Evolutionary conservation across 2,797 vertebrate species (phyloP).

Genomic region (Siniperca scherzeri): DNA sequence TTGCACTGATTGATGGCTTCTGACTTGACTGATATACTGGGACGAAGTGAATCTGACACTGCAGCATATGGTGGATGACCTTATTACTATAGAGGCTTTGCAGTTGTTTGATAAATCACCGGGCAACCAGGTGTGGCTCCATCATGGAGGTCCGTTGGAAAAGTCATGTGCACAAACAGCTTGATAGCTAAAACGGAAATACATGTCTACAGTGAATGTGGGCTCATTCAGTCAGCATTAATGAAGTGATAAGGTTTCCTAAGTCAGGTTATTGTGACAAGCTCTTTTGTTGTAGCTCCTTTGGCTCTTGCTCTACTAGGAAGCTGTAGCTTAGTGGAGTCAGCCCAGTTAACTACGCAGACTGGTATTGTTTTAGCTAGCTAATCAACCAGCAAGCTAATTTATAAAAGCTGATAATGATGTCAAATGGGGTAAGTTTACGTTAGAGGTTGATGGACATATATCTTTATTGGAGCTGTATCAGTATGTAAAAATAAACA

Average conservation of each 20-base stretch:
- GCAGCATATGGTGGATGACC: conserved; percentile 21
- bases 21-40: conserved; percentile 18
- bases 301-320: neutral
- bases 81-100: conserved; percentile 19
- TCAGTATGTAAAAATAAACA: neutral
- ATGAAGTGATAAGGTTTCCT: conserved; percentile 27
- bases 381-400: neutral
- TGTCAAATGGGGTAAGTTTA: neutral
- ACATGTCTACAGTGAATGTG: neutral
- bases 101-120: conserved; percentile 32
- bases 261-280: conserved; percentile 10
- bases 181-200: neutral
- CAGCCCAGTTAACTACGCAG: neutral
- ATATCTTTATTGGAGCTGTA: neutral
- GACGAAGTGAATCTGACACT: conserved; percentile 18
- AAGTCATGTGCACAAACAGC: conserved; percentile 19
- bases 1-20: conserved; percentile 28
- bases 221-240: conserved; percentile 17
- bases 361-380: neutral
- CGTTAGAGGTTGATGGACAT: neutral
- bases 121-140: conserved; percentile 9
- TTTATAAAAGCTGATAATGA: neutral
- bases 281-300: conserved; percentile 8
- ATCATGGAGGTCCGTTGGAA: neutral
- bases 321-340: neutral